Evolutionary conservation across 2,888 invertebrate genomes (phyloP).

Genomic region (Onchidella celtica): DNA sequence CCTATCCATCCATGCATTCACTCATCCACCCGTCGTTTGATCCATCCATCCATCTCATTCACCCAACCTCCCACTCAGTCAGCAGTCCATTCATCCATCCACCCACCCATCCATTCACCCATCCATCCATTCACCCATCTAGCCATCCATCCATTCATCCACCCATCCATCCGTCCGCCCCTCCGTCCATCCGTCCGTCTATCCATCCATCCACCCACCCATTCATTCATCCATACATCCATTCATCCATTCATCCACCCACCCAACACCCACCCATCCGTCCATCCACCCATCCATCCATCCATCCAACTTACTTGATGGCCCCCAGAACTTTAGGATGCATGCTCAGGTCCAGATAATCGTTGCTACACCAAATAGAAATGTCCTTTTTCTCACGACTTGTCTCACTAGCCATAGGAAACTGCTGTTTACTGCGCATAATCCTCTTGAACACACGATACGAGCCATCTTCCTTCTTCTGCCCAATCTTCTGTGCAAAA

Average conservation of each 20-base stretch:
- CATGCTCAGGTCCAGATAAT: background rate
- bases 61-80: background rate
- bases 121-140: background rate
- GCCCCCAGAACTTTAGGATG: background rate
- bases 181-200: background rate
- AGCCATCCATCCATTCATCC: background rate
- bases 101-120: background rate
- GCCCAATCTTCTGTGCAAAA: background rate
- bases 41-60: background rate
- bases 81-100: background rate
- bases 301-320: background rate
- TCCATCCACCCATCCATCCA: too few species aligned
- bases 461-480: background rate
- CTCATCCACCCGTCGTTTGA: background rate
- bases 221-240: background rate
- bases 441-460: slow-evolving; percentile 4
- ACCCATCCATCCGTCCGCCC: background rate
- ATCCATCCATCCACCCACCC: background rate
- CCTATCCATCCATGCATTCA: background rate
- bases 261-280: too few species aligned
- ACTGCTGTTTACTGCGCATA: background rate
- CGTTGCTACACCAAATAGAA: slow-evolving; percentile 9
- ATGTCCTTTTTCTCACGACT: background rate
- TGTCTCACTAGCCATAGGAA: background rate
- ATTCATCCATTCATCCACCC: background rate